phyloP scores from a whole-genome alignment of 2,888 invertebrate genomes.

The Mantis religiosa region DNA sequence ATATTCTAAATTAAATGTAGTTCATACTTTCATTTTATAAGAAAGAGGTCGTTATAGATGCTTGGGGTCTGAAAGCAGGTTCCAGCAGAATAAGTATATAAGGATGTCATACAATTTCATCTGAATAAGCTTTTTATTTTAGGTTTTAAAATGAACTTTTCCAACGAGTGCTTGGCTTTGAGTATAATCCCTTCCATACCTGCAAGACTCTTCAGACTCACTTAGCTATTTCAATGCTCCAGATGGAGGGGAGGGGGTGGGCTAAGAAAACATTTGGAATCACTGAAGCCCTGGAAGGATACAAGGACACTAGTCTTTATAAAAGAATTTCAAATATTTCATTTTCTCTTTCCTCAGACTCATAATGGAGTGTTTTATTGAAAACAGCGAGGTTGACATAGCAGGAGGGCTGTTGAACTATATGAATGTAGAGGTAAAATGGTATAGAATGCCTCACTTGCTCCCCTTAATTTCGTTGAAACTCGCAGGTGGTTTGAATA shows the following conservation, averaged over 20 bases:
- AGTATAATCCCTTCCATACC: background rate
- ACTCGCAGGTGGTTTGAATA: background rate
- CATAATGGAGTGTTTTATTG: background rate
- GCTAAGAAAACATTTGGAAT: background rate
- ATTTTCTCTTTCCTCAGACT: background rate
- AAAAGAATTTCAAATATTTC: background rate
- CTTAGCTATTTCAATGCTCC: background rate
- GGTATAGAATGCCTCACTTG: background rate
- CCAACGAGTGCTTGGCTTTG: background rate
- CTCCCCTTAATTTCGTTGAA: background rate
- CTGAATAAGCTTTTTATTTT: background rate
- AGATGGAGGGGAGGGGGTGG: background rate
- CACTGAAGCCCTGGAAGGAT: background rate
- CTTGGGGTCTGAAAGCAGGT: too few relatives aligned
- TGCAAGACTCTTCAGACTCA: background rate
- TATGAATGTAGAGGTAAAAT: background rate
- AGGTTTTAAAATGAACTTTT: background rate
- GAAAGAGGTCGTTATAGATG: too few relatives aligned
- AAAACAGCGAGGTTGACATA: background rate
- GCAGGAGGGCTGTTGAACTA: background rate
- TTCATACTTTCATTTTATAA: too few relatives aligned
- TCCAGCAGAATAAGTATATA: background rate
- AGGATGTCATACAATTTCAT: background rate
- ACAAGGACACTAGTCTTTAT: background rate
- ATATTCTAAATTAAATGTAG: too few relatives aligned